Percentiles rank a stretch among this genome's conserved stretches.
phyloP scores from a whole-genome alignment of 1,140 invertebrate species.

The Wiebesia pumilae region DNA sequence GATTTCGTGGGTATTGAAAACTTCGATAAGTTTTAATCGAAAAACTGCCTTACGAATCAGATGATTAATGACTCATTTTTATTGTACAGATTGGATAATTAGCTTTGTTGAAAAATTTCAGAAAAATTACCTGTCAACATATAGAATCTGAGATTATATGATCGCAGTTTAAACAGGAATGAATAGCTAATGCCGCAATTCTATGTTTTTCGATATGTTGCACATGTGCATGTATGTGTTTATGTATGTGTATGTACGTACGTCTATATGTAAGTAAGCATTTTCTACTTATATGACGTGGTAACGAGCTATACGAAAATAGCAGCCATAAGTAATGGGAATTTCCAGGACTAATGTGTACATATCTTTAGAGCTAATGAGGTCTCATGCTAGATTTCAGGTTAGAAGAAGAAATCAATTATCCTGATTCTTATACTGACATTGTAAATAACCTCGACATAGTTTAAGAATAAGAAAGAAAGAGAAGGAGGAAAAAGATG shows the following conservation, averaged over 20 bases:
- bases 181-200: not conserved
- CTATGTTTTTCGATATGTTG: not conserved
- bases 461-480: not conserved
- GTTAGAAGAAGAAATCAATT: not conserved
- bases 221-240: not conserved
- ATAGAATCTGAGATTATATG: not conserved
- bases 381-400: not conserved
- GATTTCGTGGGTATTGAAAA: too few species aligned
- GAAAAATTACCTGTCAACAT: not conserved
- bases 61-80: not conserved
- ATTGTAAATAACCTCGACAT: slow-evolving; percentile 38
- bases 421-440: too few species aligned
- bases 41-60: too few species aligned
- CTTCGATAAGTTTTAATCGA: too few species aligned
- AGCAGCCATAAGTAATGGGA: slow-evolving; percentile 26
- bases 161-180: not conserved
- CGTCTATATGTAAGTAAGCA: not conserved
- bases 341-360: slow-evolving; percentile 31
- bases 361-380: slow-evolving; percentile 4
- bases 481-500: not conserved
- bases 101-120: not conserved
- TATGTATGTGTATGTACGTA: slow-evolving; percentile 4
- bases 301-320: not conserved
- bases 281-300: slow-evolving; percentile 22
- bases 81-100: not conserved